Percentiles rank a stretch among this genome's conserved stretches.
These are phyloP conservation scores for Decapterus maruadsi DNA, from an alignment of 2,797 vertebrate species.

Conservation along the genomic window DNA sequence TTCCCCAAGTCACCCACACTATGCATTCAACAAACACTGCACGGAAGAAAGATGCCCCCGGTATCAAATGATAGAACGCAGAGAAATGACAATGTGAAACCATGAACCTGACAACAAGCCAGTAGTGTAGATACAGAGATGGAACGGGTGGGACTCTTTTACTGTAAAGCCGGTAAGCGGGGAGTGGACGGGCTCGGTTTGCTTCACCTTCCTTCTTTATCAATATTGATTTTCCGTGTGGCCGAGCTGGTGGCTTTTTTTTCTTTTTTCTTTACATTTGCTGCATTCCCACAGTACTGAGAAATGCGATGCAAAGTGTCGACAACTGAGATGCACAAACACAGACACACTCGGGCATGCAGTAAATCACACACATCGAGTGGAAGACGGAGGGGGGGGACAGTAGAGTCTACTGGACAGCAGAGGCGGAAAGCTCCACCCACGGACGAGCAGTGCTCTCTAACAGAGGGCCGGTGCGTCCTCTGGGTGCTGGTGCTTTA, in stretches of 20 bases:
- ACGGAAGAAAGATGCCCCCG: constrained; percentile 39
- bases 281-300: constrained; percentile 33
- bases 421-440: constrained; percentile 54
- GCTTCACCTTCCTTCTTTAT: constrained; percentile 26
- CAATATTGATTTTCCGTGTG: constrained; percentile 61
- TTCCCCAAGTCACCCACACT: constrained; percentile 64
- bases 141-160: constrained; percentile 4
- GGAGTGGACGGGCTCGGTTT: constrained; percentile 9
- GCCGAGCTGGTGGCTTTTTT: constrained; percentile 13
- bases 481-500: constrained; percentile 22
- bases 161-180: constrained; percentile 5
- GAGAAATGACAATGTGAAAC: constrained; percentile 34
- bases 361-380: constrained; percentile 58
- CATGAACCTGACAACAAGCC: no score
- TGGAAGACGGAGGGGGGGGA: constrained; percentile 35
- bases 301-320: constrained; percentile 29
- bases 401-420: constrained; percentile 40
- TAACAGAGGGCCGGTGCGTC: constrained; percentile 37
- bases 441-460: constrained; percentile 57
- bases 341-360: constrained; percentile 51
- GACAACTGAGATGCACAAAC: constrained; percentile 23
- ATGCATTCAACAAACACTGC: constrained; percentile 14
- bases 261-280: constrained; percentile 2
- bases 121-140: not conserved
- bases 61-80: constrained; percentile 34